These are phyloP conservation scores for Amia ocellicauda DNA, from an alignment of 2,113 vertebrate genomes.

Conservation along the genomic window DNA sequence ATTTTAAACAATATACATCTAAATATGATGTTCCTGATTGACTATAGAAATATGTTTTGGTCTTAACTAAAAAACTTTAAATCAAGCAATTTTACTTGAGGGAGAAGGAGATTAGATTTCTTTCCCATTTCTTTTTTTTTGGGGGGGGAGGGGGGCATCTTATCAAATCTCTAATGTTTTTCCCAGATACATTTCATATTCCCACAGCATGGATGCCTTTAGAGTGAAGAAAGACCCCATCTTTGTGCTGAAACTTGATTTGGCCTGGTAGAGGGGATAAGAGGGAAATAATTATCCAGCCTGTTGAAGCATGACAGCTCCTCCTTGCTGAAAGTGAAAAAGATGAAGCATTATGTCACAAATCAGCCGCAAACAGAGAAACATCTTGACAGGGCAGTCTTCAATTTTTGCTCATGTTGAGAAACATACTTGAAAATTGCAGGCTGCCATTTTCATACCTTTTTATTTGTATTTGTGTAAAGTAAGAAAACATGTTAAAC, in stretches of 20 bases:
- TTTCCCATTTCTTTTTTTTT: constrained; percentile 37
- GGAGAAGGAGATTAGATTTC: constrained; percentile 44
- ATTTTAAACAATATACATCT: no score
- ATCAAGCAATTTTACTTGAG: constrained; percentile 37
- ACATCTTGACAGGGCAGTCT: constrained; percentile 52
- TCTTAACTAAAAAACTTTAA: background rate
- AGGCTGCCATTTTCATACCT: constrained; percentile 17
- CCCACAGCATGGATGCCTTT: constrained; percentile 23
- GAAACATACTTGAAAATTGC: constrained; percentile 30
- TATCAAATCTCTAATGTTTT: constrained; percentile 41
- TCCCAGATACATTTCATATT: constrained; percentile 34
- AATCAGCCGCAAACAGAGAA: constrained; percentile 54
- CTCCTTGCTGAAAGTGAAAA: constrained; percentile 58
- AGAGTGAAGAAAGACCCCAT: constrained; percentile 42
- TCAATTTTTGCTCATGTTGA: constrained; percentile 43
- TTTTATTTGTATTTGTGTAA: background rate
- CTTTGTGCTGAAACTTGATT: constrained; percentile 66
- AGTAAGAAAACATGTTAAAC: background rate
- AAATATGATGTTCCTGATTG: no score
- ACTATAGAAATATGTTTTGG: no score
- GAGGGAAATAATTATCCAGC: constrained; percentile 76
- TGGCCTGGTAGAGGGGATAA: constrained; percentile 70
- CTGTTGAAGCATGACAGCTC: constrained; percentile 73
- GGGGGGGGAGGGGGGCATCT: constrained; percentile 34
- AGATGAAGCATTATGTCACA: constrained; percentile 65